Evolutionary conservation across 2,797 vertebrate genomes (phyloP).

Genomic region (Odontamblyopus rebecca): DNA sequence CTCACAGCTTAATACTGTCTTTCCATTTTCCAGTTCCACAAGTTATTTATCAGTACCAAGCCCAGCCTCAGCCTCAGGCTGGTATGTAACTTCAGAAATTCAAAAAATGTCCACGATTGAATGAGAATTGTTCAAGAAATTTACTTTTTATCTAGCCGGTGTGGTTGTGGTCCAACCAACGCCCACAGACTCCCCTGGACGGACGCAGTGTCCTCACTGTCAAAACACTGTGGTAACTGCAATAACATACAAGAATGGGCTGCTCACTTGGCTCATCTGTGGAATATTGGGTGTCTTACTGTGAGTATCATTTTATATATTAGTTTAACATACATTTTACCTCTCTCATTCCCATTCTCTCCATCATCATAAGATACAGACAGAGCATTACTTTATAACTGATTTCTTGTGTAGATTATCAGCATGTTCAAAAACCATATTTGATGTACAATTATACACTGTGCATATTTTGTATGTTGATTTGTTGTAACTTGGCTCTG

Average conservation of each 20-base stretch:
- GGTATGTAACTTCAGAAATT: constrained; percentile 28
- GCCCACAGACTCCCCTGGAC: constrained; percentile 46
- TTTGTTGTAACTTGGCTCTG: not conserved
- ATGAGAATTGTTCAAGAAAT: not conserved
- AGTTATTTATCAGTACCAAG: not conserved
- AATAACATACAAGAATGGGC: constrained; percentile 52
- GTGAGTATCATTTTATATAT: constrained; percentile 46
- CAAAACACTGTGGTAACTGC: constrained; percentile 67
- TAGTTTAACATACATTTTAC: not conserved
- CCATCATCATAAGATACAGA: not conserved
- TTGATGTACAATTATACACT: not conserved
- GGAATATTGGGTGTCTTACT: rapidly evolving
- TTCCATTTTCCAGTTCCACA: constrained; percentile 9
- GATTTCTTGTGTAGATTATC: not conserved
- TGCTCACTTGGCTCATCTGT: constrained; percentile 67
- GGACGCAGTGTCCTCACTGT: constrained; percentile 75
- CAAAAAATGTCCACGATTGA: not conserved
- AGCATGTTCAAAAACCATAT: not conserved
- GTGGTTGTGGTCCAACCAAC: constrained; percentile 29
- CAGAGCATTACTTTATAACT: not conserved
- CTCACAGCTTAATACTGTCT: not conserved
- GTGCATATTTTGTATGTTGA: not conserved
- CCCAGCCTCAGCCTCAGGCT: not conserved
- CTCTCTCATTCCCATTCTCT: not conserved
- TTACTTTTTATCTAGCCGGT: constrained; percentile 22